A percentile compares a stretch with the other conserved stretches of the same genome.
These are phyloP conservation scores for Steinernema hermaphroditum DNA, from an alignment of 2,888 invertebrate genomes.

Conservation along the genomic window DNA sequence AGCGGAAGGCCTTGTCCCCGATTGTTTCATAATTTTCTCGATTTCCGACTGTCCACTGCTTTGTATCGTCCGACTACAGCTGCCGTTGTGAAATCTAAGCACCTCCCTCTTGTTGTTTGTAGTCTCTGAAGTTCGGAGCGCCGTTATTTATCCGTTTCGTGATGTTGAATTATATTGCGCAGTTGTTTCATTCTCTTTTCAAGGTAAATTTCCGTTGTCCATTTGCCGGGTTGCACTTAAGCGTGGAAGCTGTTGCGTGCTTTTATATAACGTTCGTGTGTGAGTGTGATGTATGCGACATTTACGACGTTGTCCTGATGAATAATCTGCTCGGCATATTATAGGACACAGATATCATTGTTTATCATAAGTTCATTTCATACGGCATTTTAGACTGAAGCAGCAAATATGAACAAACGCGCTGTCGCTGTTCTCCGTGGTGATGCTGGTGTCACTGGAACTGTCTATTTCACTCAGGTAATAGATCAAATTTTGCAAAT, in stretches of 20 bases:
- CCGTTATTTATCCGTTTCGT: not conserved
- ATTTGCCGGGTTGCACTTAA: not conserved
- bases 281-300: no score
- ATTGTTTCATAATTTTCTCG: no score
- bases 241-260: no score
- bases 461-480: conserved; percentile 59
- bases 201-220: conserved; percentile 1
- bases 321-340: no score
- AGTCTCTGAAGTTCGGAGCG: not conserved
- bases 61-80: no score
- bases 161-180: conserved; percentile 23
- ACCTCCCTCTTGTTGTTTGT: conserved; percentile 26
- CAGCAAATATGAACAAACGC: conserved; percentile 36
- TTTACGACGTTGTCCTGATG: no score
- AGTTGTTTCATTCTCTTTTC: conserved; percentile 13
- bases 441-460: conserved; percentile 52
- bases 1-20: no score
- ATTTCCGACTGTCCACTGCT: no score
- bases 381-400: not conserved
- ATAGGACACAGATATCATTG: no score
- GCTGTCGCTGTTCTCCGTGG: conserved; percentile 59
- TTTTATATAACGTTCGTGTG: no score
- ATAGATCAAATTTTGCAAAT: no score
- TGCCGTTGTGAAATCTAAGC: not conserved
- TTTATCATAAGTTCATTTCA: no score